Evolutionary conservation across 2,888 invertebrate genomes (phyloP), one percentile per base, ranked within the genome.

Genomic region (Orthosia gracilis): DNA sequence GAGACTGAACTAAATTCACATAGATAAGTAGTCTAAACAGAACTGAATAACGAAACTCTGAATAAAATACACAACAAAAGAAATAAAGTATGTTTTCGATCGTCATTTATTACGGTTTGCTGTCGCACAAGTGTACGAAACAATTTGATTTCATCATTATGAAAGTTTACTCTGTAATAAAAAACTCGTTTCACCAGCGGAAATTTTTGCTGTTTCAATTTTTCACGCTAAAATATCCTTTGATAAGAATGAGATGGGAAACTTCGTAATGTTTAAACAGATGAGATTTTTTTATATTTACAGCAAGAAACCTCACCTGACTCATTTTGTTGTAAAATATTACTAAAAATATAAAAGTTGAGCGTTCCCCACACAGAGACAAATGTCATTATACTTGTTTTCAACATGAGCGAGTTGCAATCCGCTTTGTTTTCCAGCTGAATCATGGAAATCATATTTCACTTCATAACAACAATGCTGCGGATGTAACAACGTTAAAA

Each of bases 91-190:
- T 58, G 21, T 55, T 50, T 31, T 54, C 23, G 9, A 54, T 58
- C 17, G n/a, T 67, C 58, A 58, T 71, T 78, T 85, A 88, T 87
- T 86, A 87, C 82, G 85, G 82, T 80, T 78, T 63, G 69, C 64
- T 69, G 73, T 54, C 54, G 12, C 55, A 21, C 54, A 66, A 67
- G 78, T 76, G 80, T 84, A 83, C 74, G 80, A 89, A 82, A 88
- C 87, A 88, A 88, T 87, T 88, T 87, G 89, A 90, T 90, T 84
- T 83, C 83, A 75, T 80, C 85, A 82, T 87, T 86, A 86, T 85
- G 78, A 84, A 88, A 87, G 71, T 83, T 84, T 83, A 80, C 76
- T 75, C 79, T 65, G 83, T 87, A 86, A 88, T 90, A 89, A 91
- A 91, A 90, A 83, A 82, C 78, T 84, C 84, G 82, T 87, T 86